These are phyloP conservation scores for Leptoteleia sp. DNA, from an alignment of 1,140 invertebrate genomes.

Conservation along the genomic window DNA sequence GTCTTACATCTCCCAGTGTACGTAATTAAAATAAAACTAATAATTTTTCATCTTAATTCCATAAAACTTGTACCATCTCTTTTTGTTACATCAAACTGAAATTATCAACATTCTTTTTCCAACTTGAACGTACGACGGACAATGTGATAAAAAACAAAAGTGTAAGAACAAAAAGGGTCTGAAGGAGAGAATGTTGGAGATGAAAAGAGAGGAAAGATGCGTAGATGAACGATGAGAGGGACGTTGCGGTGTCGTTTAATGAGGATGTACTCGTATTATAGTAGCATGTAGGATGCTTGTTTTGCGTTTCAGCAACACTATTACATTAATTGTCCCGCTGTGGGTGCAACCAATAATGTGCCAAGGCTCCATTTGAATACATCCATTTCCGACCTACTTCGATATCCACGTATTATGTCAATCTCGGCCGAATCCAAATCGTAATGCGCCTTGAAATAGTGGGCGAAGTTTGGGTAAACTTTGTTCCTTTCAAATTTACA, in stretches of 20 bases:
- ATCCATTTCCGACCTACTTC: slow-evolving; percentile 65
- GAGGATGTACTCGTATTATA: slow-evolving; percentile 67
- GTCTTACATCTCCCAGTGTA: too few relatives aligned
- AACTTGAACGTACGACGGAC: too few relatives aligned
- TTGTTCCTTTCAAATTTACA: too few relatives aligned
- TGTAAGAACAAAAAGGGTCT: not conserved
- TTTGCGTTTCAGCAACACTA: slow-evolving; percentile 66
- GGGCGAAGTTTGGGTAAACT: too few relatives aligned
- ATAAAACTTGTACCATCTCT: too few relatives aligned
- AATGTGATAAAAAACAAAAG: too few relatives aligned
- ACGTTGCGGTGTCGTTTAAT: slow-evolving; percentile 58
- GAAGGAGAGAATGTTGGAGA: not conserved
- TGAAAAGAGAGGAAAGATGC: slow-evolving; percentile 10
- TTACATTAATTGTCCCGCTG: slow-evolving; percentile 64
- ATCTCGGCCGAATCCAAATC: slow-evolving; percentile 21
- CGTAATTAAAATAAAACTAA: too few relatives aligned
- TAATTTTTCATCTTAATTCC: too few relatives aligned
- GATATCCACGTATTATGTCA: slow-evolving; percentile 33
- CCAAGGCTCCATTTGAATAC: slow-evolving; percentile 61
- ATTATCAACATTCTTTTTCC: too few relatives aligned
- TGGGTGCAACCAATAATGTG: slow-evolving; percentile 68
- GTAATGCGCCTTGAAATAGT: too few relatives aligned
- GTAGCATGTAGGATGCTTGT: slow-evolving; percentile 62
- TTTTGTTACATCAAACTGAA: too few relatives aligned
- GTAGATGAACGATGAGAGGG: slow-evolving; percentile 48